Percentiles rank a stretch among this genome's conserved stretches.
Conservation (phyloP, 2,797 vertebrate genomes). For the Helostoma temminkii region DNA sequence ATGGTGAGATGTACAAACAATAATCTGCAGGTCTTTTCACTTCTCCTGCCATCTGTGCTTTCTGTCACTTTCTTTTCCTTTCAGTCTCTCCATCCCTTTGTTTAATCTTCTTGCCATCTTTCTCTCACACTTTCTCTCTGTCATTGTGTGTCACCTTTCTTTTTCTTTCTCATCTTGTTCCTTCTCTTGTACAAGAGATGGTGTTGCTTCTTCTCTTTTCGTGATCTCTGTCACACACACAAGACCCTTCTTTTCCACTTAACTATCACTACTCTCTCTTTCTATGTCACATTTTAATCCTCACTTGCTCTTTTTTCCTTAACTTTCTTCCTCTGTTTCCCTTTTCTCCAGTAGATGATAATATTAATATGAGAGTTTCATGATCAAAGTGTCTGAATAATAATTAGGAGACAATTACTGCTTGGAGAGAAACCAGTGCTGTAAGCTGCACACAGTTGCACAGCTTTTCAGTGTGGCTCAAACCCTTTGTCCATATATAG, state of each 20-base stretch:
- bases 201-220: neutral
- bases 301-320: neutral
- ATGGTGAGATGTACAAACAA: neutral
- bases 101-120: neutral
- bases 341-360: conserved; percentile 18
- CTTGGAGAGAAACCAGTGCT: conserved; percentile 33
- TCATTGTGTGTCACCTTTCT: neutral
- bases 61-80: neutral
- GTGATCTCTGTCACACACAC: neutral
- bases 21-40: conserved; percentile 6
- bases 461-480: neutral
- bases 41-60: neutral
- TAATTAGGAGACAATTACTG: conserved; percentile 60
- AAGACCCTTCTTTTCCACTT: neutral
- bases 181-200: neutral
- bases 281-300: neutral
- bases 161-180: neutral
- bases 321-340: neutral
- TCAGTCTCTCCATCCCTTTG: neutral
- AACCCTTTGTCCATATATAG: neutral
- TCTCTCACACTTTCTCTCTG: neutral
- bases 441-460: conserved; percentile 2
- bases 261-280: neutral
- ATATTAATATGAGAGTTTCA: conserved; percentile 46
- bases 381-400: conserved; percentile 64